A percentile compares a stretch with the other conserved stretches of the same genome.
phyloP scores from a whole-genome alignment of 2,797 vertebrate species.

The Sparus aurata region DNA sequence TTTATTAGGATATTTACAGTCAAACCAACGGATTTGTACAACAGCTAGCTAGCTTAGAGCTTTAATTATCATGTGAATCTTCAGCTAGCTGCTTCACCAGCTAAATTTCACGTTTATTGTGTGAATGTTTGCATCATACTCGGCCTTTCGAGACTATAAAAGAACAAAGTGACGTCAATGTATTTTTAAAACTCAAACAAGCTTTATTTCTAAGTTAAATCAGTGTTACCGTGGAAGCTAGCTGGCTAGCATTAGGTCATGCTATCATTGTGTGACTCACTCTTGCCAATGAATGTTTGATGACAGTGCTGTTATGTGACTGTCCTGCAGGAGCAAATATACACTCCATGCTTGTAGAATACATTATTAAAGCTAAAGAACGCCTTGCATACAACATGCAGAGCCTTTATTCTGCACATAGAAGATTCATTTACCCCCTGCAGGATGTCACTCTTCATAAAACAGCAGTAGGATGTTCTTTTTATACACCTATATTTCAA shows the following conservation, averaged over 20 bases:
- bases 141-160: neutral
- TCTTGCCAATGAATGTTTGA: neutral
- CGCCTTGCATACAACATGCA: neutral
- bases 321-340: neutral
- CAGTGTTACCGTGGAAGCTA: no score
- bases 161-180: neutral
- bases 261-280: neutral
- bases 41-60: neutral
- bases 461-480: no score
- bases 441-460: no score
- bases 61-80: neutral
- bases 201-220: no score
- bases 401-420: neutral
- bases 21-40: neutral
- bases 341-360: neutral
- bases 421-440: no score
- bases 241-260: neutral
- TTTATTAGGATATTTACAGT: neutral
- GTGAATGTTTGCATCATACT: neutral
- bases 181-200: neutral
- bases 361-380: slow-evolving; percentile 14
- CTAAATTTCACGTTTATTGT: neutral
- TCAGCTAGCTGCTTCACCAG: no score
- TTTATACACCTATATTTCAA: neutral
- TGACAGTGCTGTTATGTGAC: neutral